Base-by-base conservation (phyloP, 2,888 invertebrate genomes). In the Lymantria dispar region DNA sequence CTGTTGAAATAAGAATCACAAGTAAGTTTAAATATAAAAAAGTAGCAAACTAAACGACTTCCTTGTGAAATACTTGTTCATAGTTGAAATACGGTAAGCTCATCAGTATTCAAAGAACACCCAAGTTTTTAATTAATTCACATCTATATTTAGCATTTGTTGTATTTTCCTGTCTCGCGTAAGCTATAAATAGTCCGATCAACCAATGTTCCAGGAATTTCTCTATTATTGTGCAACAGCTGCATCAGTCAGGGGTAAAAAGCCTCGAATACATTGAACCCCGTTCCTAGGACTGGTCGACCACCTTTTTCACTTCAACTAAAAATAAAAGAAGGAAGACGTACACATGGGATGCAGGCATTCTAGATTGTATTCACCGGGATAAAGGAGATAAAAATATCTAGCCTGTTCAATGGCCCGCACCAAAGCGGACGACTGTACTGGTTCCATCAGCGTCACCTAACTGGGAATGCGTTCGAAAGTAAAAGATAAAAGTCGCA, bases 221-320 rank as follows among this genome's bases (percentile, higher is more conserved):
- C 79, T 80, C 69, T 74, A 78, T 82, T 86, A 87, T 89, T 89
- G 89, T 88, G 87, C 88, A 88, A 88, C 88, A 87, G 80, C 85
- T 87, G 87, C 86, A 67, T 61, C 68, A 65, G 67, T 60, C 65
- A 70, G 76, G 82, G 87, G 83, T 85, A 87, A 86, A 72, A 82
- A 83, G 78, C 85, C 88, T 85, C 60, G 78, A 74, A 85, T 80
- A 73, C 89, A 65, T 87, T 87, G 87, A 89, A 85, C 85, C 80
- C 77, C 57, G 65, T 58, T 70, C 70, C 76, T 63, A 59, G 69
- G 70, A 76, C 79, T 83, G 80, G 81, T 78, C 83, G 83, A 83
- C 80, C 79, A 83, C 83, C 83, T 85, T 84, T 83, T 85, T 83
- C 78, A 73, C 76, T 69, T 73, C 70, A 78, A 85, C 78, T 82